Evolutionary conservation across 2,888 invertebrate genomes (phyloP), one percentile per base, ranked within the genome.

Genomic region (Morpho deidamia): DNA sequence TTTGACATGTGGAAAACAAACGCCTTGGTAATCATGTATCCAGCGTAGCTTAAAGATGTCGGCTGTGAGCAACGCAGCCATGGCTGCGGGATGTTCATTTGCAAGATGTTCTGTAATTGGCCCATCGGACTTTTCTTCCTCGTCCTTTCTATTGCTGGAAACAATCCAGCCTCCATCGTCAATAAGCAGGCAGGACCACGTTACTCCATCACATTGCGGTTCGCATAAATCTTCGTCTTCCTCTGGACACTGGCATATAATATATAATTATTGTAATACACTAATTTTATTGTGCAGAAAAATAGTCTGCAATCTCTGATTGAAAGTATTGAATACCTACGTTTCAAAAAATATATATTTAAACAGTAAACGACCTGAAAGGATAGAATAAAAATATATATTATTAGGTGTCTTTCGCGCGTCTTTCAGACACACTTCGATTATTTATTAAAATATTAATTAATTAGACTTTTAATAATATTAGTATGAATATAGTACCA

Each of bases 111-210:
- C 72, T 1, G 80, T 66, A 1, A 76, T 63, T 0, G 74, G 75
- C 2, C 68, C 68, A 7, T 73, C 75, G 2, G 70, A 71, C 0
- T 71, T 67, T 1, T 55, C 53, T 2, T 71, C 62, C n/a, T 67
- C 67, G 2, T 58, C 53, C 7, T 59, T 57, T 5, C 62, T 67
- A 8, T 77, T 76, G n/a, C 73, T 68, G 1, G 81, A 71, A 7
- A 88, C 74, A 8, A 89, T 70, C 88, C 88, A 89, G 1, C 84
- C 88, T 0, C 74, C 77, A 44, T 89, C 88, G 66, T 89, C 88
- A 2, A 88, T 67, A n/a, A 89, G 53, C 41, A 87, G 68, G 61
- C 88, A 89, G 0, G 74, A 66, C 88, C 88, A 89, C n/a, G 66
- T 61, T 8, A 61, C 63, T 10, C 79, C 81, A 61, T 86, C 82